Evolutionary conservation across 2,797 vertebrate species (phyloP).

Genomic region (Platyrinchus mystaceus): DNA sequence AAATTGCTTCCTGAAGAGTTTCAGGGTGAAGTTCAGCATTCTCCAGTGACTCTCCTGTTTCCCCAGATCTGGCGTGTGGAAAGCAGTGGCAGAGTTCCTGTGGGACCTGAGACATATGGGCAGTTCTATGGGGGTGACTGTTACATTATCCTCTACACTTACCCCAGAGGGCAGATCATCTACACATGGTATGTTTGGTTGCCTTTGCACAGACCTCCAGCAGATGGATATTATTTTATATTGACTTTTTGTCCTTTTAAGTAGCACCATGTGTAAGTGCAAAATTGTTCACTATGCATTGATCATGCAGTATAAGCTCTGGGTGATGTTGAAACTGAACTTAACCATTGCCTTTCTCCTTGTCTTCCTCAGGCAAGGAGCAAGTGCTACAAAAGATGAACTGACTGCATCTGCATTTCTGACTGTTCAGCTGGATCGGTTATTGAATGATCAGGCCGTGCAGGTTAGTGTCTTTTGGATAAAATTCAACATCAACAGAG

Average conservation of each 20-base stretch:
- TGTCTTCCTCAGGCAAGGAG: slow-evolving; percentile 83
- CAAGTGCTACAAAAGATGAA: slow-evolving; percentile 82
- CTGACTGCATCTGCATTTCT: slow-evolving; percentile 88
- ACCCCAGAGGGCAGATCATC: slow-evolving; percentile 79
- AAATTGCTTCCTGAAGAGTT: neutral
- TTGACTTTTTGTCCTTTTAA: neutral
- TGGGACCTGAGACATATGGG: slow-evolving; percentile 75
- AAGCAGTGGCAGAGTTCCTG: slow-evolving; percentile 78
- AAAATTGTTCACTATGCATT: neutral
- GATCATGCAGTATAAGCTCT: neutral
- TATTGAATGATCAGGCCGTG: slow-evolving; percentile 82
- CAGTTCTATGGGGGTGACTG: slow-evolving; percentile 92
- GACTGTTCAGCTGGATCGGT: slow-evolving; percentile 87
- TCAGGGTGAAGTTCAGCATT: neutral
- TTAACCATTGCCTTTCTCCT: neutral
- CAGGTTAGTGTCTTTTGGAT: slow-evolving; percentile 77
- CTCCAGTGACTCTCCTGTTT: neutral
- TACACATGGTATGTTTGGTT: slow-evolving; percentile 77
- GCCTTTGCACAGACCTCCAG: neutral
- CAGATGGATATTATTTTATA: neutral
- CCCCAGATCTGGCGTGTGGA: slow-evolving; percentile 91
- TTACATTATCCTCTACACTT: slow-evolving; percentile 92
- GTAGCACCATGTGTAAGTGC: neutral
- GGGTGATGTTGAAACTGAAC: neutral
- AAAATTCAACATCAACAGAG: neutral